Base-by-base conservation (phyloP, 2,888 invertebrate genomes). In the Tetramorium bicarinatum region DNA sequence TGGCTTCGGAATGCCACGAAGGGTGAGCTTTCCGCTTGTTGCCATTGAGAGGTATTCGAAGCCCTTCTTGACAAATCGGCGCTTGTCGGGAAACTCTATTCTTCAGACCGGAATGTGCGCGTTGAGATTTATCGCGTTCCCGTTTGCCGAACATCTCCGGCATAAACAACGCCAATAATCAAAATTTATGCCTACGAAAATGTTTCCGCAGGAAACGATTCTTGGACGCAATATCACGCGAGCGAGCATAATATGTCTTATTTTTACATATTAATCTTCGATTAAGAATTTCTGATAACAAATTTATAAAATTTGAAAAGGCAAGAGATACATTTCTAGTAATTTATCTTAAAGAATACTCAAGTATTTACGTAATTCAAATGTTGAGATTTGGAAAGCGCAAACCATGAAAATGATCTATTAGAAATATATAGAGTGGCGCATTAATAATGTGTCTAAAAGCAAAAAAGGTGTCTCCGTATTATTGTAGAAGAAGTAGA, bases 51-150 rank as follows among this genome's bases (percentile, higher is more conserved):
- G 91, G 91, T 90, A 93, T 93, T 93, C 91, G 92, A 93, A 94
- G 93, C 93, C 93, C 94, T 93, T 92, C 91, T 92, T 94, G 94
- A 94, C 94, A 94, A 94, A 94, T 94, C 94, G 94, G 91, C 92
- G 92, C 92, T 93, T 94, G 94, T 93, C 93, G 93, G 93, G 91
- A 92, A 93, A 93, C 91, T 93, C 92, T 85, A 92, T 94, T 94
- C 93, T 93, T 91, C 89, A 85, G 75, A 87, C 88, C 90, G 91
- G 89, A 90, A 92, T 75, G 72, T 83, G 82, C 79, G 85, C 72
- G 82, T 85, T 84, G 87, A 89, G 93, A 94, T 94, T 94, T 94
- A 94, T 94, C 93, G 93, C 89, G 87, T 88, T 80, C 86, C 89
- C 91, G 87, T 90, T 92, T 91, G 91, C 91, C 90, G 90, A 85